Evolutionary conservation across 2,113 vertebrate species (phyloP), one percentile per base, ranked within the genome.

Genomic region (Hippolais icterina): DNA sequence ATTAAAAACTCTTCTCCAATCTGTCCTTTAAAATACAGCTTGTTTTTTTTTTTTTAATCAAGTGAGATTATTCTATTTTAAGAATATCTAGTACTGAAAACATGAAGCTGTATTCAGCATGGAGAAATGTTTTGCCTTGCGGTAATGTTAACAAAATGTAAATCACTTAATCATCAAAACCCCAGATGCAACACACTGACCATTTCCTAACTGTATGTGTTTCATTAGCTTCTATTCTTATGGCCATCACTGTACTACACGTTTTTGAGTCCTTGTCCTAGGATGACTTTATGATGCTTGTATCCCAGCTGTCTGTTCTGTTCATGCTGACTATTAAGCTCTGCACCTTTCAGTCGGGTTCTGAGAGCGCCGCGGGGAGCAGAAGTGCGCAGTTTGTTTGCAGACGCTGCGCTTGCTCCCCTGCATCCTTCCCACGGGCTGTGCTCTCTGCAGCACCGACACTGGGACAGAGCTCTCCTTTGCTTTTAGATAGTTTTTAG

Each of bases 301-400:
- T 10, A 41, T 63, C 35, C 10, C 22, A 50, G 0, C 2, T 1
- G 5, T 50, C 57, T 50, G 35, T 25, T 60, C n/a, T 25, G 22
- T 39, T 77, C 33, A 33, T 21, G 46, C 9, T 33, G 57, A 33
- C 20, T 33, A 21, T 27, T 31, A 20, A 39, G 35, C 25, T 41
- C 22, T 25, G 16, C 35, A 15, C 22, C 37, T 33, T 19, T 15
- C 24, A 25, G 16, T 31, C 4, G 12, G 9, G 22, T 50, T 27
- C 57, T 0, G 5, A 24, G 46, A 50, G 35, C 0, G 2, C 11
- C 7, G 18, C 1, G 16, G 12, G 16, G 12, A 20, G 22, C 9
- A 60, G 21, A 4, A 25, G n/a, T 7, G 4, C 2, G 3, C 5
- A 15, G 28, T 49, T 39, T 33, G 28, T 61, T 2, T 5, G 4